Evolutionary conservation across 2,888 invertebrate genomes (phyloP), one percentile per base, ranked within the genome.

Genomic region (Leptodirus hochenwartii): DNA sequence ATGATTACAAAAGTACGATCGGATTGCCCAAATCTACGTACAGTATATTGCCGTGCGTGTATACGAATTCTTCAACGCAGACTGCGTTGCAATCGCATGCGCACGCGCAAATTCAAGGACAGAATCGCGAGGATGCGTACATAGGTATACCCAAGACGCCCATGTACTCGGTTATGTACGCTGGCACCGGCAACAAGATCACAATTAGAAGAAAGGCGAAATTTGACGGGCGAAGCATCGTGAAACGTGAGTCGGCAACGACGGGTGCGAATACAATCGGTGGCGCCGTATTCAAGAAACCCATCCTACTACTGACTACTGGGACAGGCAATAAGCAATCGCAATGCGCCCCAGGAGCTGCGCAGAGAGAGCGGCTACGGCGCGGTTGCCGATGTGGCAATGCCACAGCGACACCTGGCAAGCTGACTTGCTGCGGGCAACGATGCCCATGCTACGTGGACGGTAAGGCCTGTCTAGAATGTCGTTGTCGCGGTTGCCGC

Each of bases 371-470:
- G 33, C 64, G 63, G 40, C 59, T 60, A 44, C 64, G 74, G 41
- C 69, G 71, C 56, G 82, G 84, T 9, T 91, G 90, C 50, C 66
- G 88, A 34, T 91, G 91, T 59, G 90, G 90, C 3, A 82, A 84
- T 55, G 82, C 87, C 1, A 84, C 88, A 0, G 71, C 81, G 2
- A 77, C 77, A 11, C 87, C 88, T 1, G 87, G 87, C 4, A 87
- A 84, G 51, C 56, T 88, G 24, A 90, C 90, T 0, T 93, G 91
- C 49, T 87, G 90, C 47, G 90, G 90, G 0, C 88, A 88, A 50
- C 61, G 91, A 37, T 93, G 91, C 58, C 87, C 88, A 0, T 93
- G 91, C 55, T 93, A 91, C 54, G 84, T 85, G 4, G 81, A 81
- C 39, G 79, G 81, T 40, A 81, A 82, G 51, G 78, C 84, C 1